Evolutionary conservation across 2,888 invertebrate genomes (phyloP).

Genomic region (Acleris emargana): DNA sequence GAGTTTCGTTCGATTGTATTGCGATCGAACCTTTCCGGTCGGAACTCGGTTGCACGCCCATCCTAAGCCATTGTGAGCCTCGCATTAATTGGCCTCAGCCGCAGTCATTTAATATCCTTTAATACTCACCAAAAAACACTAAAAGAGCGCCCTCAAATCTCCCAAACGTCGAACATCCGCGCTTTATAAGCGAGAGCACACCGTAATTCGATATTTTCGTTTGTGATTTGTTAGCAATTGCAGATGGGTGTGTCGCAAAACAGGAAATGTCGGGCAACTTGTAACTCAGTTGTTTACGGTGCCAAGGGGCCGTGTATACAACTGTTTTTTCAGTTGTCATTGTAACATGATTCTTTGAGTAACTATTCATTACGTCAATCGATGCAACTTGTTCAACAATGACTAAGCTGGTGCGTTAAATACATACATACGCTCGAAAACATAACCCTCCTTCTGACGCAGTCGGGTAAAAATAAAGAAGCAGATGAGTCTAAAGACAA

Average conservation of each 20-base stretch:
- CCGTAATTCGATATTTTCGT: conserved; percentile 77
- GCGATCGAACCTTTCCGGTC: conserved; percentile 79
- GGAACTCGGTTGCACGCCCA: conserved; percentile 77
- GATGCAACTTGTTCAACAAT: conserved; percentile 43
- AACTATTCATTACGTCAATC: conserved; percentile 56
- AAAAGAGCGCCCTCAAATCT: conserved; percentile 64
- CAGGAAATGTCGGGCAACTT: conserved; percentile 76
- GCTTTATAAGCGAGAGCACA: conserved; percentile 56
- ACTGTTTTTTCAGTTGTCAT: conserved; percentile 45
- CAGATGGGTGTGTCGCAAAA: conserved; percentile 74
- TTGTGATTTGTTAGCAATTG: conserved; percentile 72
- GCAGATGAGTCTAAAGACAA: not conserved
- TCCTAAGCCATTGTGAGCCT: conserved; percentile 55
- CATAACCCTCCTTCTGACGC: no score
- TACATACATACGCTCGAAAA: no score
- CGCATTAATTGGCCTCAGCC: conserved; percentile 77
- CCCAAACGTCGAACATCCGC: conserved; percentile 70
- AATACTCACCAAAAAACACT: conserved; percentile 64
- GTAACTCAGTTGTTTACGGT: conserved; percentile 59
- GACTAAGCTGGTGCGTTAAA: not conserved
- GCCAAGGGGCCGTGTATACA: conserved; percentile 54
- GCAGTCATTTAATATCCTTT: conserved; percentile 77
- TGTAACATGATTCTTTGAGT: conserved; percentile 58
- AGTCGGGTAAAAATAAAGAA: not conserved
- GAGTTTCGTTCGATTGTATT: conserved; percentile 67